Evolutionary conservation across 2,113 vertebrate genomes (phyloP).

Genomic region (Climacteris rufus): DNA sequence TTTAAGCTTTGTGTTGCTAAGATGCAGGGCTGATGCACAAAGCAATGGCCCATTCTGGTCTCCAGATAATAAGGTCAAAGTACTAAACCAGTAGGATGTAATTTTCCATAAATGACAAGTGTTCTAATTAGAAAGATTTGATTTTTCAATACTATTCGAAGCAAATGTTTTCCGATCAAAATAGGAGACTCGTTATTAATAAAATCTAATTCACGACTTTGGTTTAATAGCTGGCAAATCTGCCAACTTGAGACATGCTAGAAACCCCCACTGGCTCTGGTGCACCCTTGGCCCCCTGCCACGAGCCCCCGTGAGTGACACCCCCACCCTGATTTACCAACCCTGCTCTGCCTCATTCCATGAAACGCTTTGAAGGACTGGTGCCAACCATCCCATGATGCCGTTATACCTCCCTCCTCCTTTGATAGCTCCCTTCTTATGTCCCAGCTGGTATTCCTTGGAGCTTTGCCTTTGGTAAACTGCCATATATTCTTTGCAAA

Average conservation of each 20-base stretch:
- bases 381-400: conserved; percentile 65
- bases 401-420: conserved; percentile 55
- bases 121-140: neutral
- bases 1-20: conserved; percentile 48
- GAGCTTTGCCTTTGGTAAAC: conserved; percentile 71
- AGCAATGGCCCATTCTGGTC: conserved; percentile 1
- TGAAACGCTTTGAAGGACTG: neutral
- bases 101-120: neutral
- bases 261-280: neutral
- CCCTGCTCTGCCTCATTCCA: conserved; percentile 7
- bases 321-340: conserved; percentile 15
- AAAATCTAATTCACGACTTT: neutral
- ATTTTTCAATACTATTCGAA: neutral
- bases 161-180: neutral
- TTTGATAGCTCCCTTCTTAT: conserved; percentile 61
- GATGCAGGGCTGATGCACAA: conserved; percentile 29
- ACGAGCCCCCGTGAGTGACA: neutral
- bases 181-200: neutral
- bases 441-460: conserved; percentile 74
- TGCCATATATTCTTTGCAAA: conserved; percentile 72
- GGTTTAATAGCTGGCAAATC: neutral
- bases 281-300: neutral
- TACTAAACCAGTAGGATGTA: neutral
- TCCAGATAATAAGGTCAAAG: conserved; percentile 3
- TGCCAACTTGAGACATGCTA: neutral